Percentiles rank a stretch among this genome's conserved stretches.
Evolutionary conservation across 1,140 invertebrate genomes (phyloP).

Genomic region (Hyposmocoma kahamanoa): DNA sequence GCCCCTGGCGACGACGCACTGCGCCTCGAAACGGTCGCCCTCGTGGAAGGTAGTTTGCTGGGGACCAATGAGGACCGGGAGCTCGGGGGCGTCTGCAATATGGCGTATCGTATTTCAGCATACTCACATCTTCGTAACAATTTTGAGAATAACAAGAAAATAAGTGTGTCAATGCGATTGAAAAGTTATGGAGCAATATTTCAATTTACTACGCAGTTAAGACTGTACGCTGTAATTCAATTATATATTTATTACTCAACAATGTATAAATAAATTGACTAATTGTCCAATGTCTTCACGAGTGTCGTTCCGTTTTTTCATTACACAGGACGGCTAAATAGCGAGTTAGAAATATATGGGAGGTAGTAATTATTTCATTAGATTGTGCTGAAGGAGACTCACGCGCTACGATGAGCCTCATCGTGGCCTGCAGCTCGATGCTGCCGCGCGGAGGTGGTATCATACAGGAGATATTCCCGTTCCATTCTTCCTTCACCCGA

Average conservation of each 20-base stretch:
- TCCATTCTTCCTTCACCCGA: slow-evolving; percentile 76
- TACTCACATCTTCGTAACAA: background rate
- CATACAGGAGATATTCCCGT: slow-evolving; percentile 80
- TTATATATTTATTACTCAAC: background rate
- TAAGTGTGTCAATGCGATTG: background rate
- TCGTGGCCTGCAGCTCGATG: slow-evolving; percentile 73
- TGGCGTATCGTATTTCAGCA: background rate
- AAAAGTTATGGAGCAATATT: background rate
- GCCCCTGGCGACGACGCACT: slow-evolving; percentile 79
- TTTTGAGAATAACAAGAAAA: background rate
- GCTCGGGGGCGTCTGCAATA: slow-evolving; percentile 74
- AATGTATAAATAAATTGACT: background rate
- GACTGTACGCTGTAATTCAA: background rate
- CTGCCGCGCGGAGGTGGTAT: slow-evolving; percentile 69
- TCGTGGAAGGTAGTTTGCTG: slow-evolving; percentile 73
- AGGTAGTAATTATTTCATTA: background rate
- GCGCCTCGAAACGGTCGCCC: slow-evolving; percentile 76
- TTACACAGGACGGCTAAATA: background rate
- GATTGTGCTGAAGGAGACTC: slow-evolving; percentile 51
- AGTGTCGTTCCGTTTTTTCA: background rate
- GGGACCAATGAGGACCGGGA: slow-evolving; percentile 74
- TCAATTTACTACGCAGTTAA: background rate
- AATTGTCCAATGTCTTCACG: background rate
- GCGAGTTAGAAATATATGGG: background rate
- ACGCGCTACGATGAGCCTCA: slow-evolving; percentile 82